These are phyloP conservation scores for Drosophila parvula DNA, from an alignment of 1,140 invertebrate species.

Conservation along the genomic window DNA sequence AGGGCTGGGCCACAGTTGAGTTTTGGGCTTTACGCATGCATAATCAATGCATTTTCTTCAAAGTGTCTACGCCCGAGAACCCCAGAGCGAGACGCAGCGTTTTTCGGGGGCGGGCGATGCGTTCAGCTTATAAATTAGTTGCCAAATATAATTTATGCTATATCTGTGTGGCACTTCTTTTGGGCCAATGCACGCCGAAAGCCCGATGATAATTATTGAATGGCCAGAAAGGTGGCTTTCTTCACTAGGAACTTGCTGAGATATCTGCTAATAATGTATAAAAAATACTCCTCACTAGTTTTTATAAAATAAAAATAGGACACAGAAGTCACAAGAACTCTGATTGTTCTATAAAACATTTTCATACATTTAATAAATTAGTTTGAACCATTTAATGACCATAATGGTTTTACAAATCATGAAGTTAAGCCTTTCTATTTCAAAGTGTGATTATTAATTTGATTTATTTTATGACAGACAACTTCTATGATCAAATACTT, in stretches of 20 bases:
- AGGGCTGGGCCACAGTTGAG: slow-evolving; percentile 36
- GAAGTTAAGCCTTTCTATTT: no score
- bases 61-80: slow-evolving; percentile 17
- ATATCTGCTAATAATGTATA: background rate
- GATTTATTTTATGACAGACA: no score
- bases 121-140: slow-evolving; percentile 64
- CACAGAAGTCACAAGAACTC: no score
- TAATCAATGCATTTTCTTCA: slow-evolving; percentile 78
- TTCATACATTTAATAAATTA: no score
- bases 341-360: no score
- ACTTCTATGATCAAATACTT: no score
- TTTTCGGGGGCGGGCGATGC: slow-evolving; percentile 18
- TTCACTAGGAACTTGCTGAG: background rate
- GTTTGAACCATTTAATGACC: no score
- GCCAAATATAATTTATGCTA: slow-evolving; percentile 64
- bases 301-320: no score
- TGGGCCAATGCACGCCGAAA: slow-evolving; percentile 3
- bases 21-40: slow-evolving; percentile 77
- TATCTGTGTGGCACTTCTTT: slow-evolving; percentile 17
- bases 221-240: background rate
- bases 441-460: no score
- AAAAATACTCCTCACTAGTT: no score
- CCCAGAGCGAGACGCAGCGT: background rate
- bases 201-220: slow-evolving; percentile 1
- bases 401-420: no score